phyloP scores from a whole-genome alignment of 2,888 invertebrate species.

The Thymelicus acteon region DNA sequence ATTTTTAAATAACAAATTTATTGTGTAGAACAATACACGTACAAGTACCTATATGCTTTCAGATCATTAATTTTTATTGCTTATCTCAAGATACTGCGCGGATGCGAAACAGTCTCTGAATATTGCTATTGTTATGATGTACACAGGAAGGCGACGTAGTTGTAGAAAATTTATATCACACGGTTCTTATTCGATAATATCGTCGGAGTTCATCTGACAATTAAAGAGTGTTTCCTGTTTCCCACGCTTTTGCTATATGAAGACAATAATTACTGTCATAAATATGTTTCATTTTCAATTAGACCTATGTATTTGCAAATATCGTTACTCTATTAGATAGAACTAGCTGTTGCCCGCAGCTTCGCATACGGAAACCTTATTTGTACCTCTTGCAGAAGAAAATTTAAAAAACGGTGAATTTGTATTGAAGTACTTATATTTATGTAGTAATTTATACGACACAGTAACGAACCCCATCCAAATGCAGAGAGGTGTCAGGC shows the following conservation, averaged over 20 bases:
- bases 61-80: slow-evolving; percentile 38
- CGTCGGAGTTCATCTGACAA: slow-evolving; percentile 50
- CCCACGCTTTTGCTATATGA: slow-evolving; percentile 50
- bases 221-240: slow-evolving; percentile 55
- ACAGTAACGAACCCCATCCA: too few species aligned
- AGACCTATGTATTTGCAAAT: slow-evolving; percentile 22
- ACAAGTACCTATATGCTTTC: slow-evolving; percentile 17
- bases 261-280: too few species aligned
- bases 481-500: too few species aligned
- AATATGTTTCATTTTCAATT: too few species aligned
- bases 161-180: slow-evolving; percentile 32
- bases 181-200: slow-evolving; percentile 51
- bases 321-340: too few species aligned
- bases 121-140: slow-evolving; percentile 30
- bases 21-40: slow-evolving; percentile 30
- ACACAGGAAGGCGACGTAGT: slow-evolving; percentile 28
- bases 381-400: too few species aligned
- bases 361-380: too few species aligned
- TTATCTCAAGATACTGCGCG: slow-evolving; percentile 33
- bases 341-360: too few species aligned
- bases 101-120: slow-evolving; percentile 25
- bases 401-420: too few species aligned
- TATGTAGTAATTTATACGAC: too few species aligned
- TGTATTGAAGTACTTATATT: too few species aligned
- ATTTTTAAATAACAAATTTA: slow-evolving; percentile 35